Conservation (phyloP, 2,888 invertebrate genomes). For the Conops quadrifasciatus region DNA sequence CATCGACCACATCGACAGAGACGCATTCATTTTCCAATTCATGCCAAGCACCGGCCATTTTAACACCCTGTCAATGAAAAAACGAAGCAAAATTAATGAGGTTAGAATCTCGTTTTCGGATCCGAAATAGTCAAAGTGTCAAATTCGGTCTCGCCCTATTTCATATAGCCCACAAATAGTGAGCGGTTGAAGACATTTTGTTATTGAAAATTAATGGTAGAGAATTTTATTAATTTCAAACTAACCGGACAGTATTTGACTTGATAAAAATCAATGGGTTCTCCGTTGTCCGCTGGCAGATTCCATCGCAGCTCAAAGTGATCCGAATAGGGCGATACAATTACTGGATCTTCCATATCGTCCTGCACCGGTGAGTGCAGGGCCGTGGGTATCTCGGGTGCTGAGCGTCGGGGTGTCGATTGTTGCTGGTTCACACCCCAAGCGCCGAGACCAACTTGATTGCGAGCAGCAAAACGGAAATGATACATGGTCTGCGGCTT, state of each 20-base stretch:
- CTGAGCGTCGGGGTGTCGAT: constrained; percentile 79
- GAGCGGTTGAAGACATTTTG: not conserved
- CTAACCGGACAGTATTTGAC: constrained; percentile 83
- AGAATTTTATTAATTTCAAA: constrained; percentile 45
- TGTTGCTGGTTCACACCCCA: constrained; percentile 75
- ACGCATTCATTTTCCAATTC: constrained; percentile 69
- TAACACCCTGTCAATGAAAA: constrained; percentile 69
- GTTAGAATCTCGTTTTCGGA: too few species aligned
- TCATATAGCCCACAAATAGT: not conserved
- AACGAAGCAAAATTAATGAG: constrained; percentile 6
- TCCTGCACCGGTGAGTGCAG: constrained; percentile 66
- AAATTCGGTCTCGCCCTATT: not conserved
- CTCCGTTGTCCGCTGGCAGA: constrained; percentile 88
- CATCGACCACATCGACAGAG: constrained; percentile 71
- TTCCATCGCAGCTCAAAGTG: constrained; percentile 85
- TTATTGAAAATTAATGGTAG: not conserved
- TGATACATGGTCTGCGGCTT: constrained; percentile 80
- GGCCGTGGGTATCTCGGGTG: constrained; percentile 78
- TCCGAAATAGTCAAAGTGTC: too few species aligned
- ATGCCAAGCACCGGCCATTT: constrained; percentile 75
- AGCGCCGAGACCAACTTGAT: constrained; percentile 81
- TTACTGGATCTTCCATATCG: constrained; percentile 66
- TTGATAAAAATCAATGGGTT: constrained; percentile 84
- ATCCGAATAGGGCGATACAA: constrained; percentile 75
- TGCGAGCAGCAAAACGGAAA: constrained; percentile 84